phyloP scores from a whole-genome alignment of 2,888 invertebrate genomes.

The Dynastes maya region DNA sequence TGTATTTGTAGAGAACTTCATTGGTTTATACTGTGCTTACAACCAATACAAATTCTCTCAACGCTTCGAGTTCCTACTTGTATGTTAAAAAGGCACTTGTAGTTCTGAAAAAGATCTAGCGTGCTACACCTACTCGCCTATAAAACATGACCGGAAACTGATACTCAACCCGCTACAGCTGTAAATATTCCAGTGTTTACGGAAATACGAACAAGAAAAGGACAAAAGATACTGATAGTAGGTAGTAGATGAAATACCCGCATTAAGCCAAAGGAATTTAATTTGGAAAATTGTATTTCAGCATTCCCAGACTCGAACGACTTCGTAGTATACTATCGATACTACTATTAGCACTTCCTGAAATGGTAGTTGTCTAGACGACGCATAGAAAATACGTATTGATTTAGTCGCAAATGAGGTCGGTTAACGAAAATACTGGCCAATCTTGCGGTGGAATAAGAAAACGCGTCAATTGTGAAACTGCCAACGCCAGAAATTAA shows the following conservation, averaged over 20 bases:
- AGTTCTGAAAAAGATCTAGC: slow-evolving; percentile 5
- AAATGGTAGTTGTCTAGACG: slow-evolving; percentile 43
- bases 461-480: slow-evolving; percentile 14
- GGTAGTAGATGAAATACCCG: neutral
- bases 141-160: slow-evolving; percentile 27
- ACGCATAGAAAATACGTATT: slow-evolving; percentile 37
- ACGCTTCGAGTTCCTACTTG: neutral
- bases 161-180: neutral
- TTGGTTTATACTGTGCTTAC: too few species aligned
- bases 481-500: slow-evolving; percentile 14
- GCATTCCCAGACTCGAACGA: slow-evolving; percentile 17
- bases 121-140: neutral
- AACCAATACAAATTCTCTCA: neutral
- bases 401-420: slow-evolving; percentile 39
- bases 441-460: slow-evolving; percentile 1
- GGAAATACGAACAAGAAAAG: slow-evolving; percentile 28
- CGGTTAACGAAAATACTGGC: slow-evolving; percentile 24
- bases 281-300: slow-evolving; percentile 40
- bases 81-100: slow-evolving; percentile 17
- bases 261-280: slow-evolving; percentile 14
- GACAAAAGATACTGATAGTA: slow-evolving; percentile 32
- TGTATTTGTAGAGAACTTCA: too few species aligned
- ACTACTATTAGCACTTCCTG: slow-evolving; percentile 40
- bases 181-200: slow-evolving; percentile 36
- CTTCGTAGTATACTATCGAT: slow-evolving; percentile 26